Evolutionary conservation across 2,888 invertebrate genomes (phyloP).

Genomic region (Orchestes rusci): DNA sequence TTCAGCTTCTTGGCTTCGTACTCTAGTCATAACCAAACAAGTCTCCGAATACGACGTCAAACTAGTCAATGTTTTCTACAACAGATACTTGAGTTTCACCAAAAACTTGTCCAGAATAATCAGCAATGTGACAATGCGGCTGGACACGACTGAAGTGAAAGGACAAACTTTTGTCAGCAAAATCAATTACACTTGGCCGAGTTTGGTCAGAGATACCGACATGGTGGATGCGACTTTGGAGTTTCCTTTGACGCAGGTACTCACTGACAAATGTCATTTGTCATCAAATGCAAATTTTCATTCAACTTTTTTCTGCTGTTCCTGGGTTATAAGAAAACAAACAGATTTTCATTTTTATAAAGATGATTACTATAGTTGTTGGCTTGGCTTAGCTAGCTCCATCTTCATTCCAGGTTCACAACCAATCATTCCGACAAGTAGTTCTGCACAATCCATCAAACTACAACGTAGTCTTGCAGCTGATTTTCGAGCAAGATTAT

Average conservation of each 20-base stretch:
- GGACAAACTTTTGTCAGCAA: conserved; percentile 59
- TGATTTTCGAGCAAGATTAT: conserved; percentile 60
- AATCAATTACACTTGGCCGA: conserved; percentile 64
- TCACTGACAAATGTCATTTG: too few relatives aligned
- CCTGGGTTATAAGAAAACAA: neutral
- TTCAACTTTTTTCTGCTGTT: neutral
- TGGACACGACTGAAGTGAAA: conserved; percentile 67
- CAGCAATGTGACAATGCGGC: conserved; percentile 63
- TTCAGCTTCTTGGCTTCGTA: conserved; percentile 61
- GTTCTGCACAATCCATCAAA: conserved; percentile 68
- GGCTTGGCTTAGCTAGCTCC: too few relatives aligned
- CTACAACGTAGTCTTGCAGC: conserved; percentile 63
- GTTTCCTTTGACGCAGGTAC: conserved; percentile 69
- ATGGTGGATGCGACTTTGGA: conserved; percentile 46
- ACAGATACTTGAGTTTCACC: conserved; percentile 51
- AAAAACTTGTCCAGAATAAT: conserved; percentile 45
- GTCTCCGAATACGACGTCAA: conserved; percentile 64
- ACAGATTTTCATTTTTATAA: too few relatives aligned
- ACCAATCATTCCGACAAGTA: conserved; percentile 49
- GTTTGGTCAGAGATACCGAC: conserved; percentile 38
- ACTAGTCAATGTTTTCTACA: conserved; percentile 55
- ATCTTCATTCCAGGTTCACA: conserved; percentile 10
- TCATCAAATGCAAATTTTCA: too few relatives aligned
- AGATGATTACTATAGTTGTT: too few relatives aligned
- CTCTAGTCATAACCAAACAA: conserved; percentile 55